phyloP scores from a whole-genome alignment of 2,113 vertebrate genomes.

The Melanotaenia duboulayi region DNA sequence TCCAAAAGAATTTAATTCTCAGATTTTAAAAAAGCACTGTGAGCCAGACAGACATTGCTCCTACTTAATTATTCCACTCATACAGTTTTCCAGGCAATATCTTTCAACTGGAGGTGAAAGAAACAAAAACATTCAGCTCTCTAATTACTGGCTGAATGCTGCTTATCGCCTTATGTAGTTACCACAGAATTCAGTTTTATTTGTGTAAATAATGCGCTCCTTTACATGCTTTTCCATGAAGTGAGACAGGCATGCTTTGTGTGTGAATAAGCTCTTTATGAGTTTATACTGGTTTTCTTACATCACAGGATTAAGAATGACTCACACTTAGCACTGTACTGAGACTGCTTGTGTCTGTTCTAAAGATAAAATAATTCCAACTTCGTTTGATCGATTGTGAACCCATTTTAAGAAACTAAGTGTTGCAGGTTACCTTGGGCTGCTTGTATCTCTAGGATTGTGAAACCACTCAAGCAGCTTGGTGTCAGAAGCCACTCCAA shows the following conservation, averaged over 20 bases:
- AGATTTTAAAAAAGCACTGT: neutral
- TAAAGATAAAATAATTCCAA: neutral
- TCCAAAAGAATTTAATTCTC: neutral
- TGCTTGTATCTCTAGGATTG: conserved; percentile 89
- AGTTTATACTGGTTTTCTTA: conserved; percentile 60
- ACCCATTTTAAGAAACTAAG: neutral
- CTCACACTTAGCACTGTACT: conserved; percentile 20
- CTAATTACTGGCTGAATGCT: neutral
- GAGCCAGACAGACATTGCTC: neutral
- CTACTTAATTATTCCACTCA: neutral
- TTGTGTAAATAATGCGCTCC: conserved; percentile 30
- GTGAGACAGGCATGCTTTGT: conserved; percentile 53
- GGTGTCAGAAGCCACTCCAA: conserved; percentile 90
- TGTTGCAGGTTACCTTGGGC: conserved; percentile 89
- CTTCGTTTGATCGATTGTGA: neutral
- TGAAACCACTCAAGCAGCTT: conserved; percentile 95
- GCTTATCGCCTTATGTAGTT: conserved; percentile 23
- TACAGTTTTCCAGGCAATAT: neutral
- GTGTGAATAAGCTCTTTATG: conserved; percentile 67
- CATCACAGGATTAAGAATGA: conserved; percentile 68
- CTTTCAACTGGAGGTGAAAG: neutral
- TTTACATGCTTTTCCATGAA: conserved; percentile 29
- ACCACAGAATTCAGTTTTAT: conserved; percentile 17
- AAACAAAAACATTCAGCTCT: neutral
- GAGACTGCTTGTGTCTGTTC: conserved; percentile 7